Percentiles rank a stretch among this genome's conserved stretches.
phyloP scores from a whole-genome alignment of 2,113 vertebrate genomes.

The Echinops telfairi region DNA sequence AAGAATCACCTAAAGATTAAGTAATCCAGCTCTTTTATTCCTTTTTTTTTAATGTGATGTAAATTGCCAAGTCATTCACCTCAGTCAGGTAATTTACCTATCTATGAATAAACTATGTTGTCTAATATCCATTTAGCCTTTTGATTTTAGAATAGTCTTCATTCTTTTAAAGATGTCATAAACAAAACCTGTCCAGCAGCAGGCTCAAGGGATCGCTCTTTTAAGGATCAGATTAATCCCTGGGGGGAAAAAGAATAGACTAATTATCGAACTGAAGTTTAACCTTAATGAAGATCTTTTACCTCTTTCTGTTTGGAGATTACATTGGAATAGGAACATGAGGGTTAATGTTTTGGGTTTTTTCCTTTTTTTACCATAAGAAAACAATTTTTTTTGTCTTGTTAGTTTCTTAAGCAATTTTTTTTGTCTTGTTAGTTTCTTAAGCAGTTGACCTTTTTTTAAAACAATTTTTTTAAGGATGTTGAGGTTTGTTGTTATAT shows the following conservation, averaged over 20 bases:
- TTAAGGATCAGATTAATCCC: background rate
- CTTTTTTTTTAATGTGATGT: background rate
- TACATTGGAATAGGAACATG: slow-evolving; percentile 25
- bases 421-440: background rate
- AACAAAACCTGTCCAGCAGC: background rate
- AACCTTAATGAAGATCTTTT: background rate
- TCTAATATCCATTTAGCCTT: background rate
- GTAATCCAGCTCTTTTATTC: background rate
- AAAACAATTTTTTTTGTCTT: slow-evolving; percentile 24
- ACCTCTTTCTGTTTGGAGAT: background rate
- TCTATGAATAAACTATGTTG: background rate
- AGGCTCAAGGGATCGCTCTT: background rate
- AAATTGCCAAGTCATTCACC: background rate
- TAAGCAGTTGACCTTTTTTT: background rate
- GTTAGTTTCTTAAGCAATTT: background rate
- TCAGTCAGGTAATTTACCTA: background rate
- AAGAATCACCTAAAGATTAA: background rate
- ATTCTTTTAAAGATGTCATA: background rate
- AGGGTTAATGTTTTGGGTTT: background rate
- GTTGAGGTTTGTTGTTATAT: background rate
- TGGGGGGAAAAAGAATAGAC: background rate
- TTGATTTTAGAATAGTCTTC: background rate
- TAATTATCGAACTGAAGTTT: background rate
- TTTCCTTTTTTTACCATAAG: background rate
- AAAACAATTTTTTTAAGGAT: background rate